These are phyloP conservation scores for Rhinogobius similis DNA, from an alignment of 2,113 vertebrate species.

Conservation along the genomic window DNA sequence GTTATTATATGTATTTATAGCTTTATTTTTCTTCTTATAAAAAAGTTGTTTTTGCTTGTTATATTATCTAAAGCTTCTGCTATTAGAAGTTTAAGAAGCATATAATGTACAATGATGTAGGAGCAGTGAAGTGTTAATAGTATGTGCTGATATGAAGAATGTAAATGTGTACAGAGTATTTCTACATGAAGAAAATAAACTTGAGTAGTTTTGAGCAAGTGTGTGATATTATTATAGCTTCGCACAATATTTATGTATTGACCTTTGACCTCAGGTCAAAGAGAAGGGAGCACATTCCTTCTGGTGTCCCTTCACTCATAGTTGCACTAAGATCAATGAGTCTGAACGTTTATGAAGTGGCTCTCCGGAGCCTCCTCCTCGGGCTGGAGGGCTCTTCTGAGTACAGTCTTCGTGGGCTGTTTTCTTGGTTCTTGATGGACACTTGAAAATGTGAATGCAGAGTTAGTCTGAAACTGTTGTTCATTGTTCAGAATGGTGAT, in stretches of 20 bases:
- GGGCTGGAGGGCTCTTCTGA: too few species aligned
- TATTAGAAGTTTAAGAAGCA: constrained; percentile 30
- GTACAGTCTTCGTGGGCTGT: too few species aligned
- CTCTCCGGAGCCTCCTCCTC: too few species aligned
- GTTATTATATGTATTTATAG: constrained; percentile 59
- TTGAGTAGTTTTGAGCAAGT: constrained; percentile 46
- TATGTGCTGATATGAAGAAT: constrained; percentile 41
- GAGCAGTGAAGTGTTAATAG: constrained; percentile 39
- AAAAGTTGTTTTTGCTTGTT: constrained; percentile 38
- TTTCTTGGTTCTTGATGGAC: too few species aligned
- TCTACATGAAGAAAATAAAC: constrained; percentile 60
- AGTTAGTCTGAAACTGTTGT: too few species aligned
- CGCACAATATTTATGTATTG: background rate
- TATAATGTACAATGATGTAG: constrained; percentile 22
- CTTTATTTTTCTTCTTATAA: constrained; percentile 41
- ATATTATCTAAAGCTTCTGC: constrained; percentile 14
- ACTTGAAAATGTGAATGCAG: too few species aligned
- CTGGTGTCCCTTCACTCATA: background rate
- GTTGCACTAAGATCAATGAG: background rate
- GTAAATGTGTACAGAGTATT: constrained; percentile 71
- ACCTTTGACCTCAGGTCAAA: background rate
- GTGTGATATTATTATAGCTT: constrained; percentile 8
- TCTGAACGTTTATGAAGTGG: background rate
- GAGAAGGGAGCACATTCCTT: too few species aligned
- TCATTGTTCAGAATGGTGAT: too few species aligned